Base-by-base conservation (phyloP, 2,113 vertebrate species). In the Telmatochromis sp. region DNA sequence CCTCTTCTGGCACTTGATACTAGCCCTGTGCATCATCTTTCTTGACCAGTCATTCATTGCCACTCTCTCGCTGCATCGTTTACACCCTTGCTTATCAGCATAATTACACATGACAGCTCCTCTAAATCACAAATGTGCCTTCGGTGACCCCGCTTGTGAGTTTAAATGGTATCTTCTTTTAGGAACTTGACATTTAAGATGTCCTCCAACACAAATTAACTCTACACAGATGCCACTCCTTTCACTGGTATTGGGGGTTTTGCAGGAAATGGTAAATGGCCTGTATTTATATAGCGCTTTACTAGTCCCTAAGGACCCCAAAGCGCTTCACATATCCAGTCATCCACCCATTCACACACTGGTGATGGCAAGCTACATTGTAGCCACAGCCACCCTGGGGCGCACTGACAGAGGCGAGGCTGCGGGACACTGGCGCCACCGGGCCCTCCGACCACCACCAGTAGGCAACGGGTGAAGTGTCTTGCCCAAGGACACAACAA, bases 121-220 rank as follows among this genome's bases (percentile, higher is more conserved):
- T 12, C 9, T 31, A 78, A 13, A 50, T 78, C 73, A 13, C 2
- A 75, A 78, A 78, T 51, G 73, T 13, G 15, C 42, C 26, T 78
- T 50, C 14, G 40, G 40, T 47, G 40, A 47, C 45, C 26, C 26
- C 3, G 6, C 26, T 78, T 47, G 26, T 50, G 9, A 50, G 73
- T 28, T 50, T 50, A 50, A 78, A n/a, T 31, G 21, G 45, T 7
- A 31, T 51, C 42, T 78, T 31, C 71, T 28, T 75, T 47, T 28
- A 78, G 71, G 15, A 78, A 12, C 15, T 26, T 47, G 68, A 47
- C 40, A 73, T 73, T 73, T 73, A 17, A 73, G 40, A 47, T 50
- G 26, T 47, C 45, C 71, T 50, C 15, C 15, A 50, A 78, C 42
- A 50, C 42, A 50, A 47, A 12, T 28, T 3, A 75, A 75, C 71